Percentiles rank a stretch among this genome's conserved stretches.
Evolutionary conservation across 2,888 invertebrate species (phyloP).

Genomic region (Apoda limacodes): DNA sequence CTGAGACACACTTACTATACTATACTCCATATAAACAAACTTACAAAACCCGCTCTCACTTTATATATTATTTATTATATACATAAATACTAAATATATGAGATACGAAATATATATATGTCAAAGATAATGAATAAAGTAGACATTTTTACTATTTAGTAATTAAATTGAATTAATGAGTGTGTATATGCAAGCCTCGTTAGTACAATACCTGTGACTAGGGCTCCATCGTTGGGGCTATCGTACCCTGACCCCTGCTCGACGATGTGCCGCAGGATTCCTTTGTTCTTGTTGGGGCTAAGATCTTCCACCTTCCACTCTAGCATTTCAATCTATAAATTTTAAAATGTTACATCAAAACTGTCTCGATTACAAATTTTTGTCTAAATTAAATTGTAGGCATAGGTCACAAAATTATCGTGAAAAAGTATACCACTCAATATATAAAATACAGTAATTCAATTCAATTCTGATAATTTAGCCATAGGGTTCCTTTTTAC

Average conservation of each 20-base stretch:
- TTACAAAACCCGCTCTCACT: too few species aligned
- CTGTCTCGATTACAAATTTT: not conserved
- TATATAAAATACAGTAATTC: too few species aligned
- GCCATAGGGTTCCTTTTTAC: too few species aligned
- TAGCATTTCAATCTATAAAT: slow-evolving; percentile 82
- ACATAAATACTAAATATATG: too few species aligned
- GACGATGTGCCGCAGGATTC: slow-evolving; percentile 81
- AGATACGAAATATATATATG: too few species aligned
- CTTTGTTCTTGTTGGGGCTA: slow-evolving; percentile 84
- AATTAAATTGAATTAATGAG: not conserved
- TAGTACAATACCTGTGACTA: slow-evolving; percentile 78
- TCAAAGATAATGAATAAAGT: too few species aligned
- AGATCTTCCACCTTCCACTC: slow-evolving; percentile 92
- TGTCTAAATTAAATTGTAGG: not conserved
- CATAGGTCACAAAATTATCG: not conserved
- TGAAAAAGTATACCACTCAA: too few species aligned
- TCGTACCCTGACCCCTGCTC: slow-evolving; percentile 77
- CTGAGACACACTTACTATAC: too few species aligned
- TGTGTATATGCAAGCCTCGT: too few species aligned
- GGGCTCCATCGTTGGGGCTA: slow-evolving; percentile 84
- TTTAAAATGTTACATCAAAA: not conserved
- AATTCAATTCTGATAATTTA: too few species aligned
- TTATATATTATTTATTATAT: too few species aligned
- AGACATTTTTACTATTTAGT: not conserved
- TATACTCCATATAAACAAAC: too few species aligned